Base-by-base conservation (phyloP, 2,797 vertebrate species). In the Simalia tracyae region DNA sequence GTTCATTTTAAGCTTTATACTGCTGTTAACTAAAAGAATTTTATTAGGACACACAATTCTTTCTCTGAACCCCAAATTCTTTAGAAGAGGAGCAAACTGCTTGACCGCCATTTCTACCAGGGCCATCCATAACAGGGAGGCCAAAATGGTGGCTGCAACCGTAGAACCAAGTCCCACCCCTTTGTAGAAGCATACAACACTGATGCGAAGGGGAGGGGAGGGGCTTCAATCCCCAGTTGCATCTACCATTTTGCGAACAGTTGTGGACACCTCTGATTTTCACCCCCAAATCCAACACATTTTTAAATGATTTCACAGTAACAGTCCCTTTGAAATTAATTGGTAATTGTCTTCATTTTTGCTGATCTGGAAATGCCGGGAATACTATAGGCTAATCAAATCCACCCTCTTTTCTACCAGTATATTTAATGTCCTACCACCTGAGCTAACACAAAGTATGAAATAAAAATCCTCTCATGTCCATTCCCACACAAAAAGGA, bases 31-130 rank as follows among this genome's bases (percentile, higher is more conserved):
- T 89, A 90, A 12, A 2, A n/a, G 63, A 94, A 94, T 91, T 96
- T 94, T 95, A 95, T 95, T 60, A 57, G 59, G 24, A 2, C 68
- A 81, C 31, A 31, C 42, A 60, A 89, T 57, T 95, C 91, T 92
- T 94, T 2, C 94, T 90, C 94, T 42, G n/a, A 63, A 94, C 68
- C 94, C 89, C 86, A 31, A 86, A 91, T 94, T 92, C 64, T 95
- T 68, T 72, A 42, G 50, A 66, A 92, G 59, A 5, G 91, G 90
- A 31, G 3, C 42, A 22, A 81, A 81, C 36, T 81, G 19, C 46
- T 50, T 50, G 46, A 50, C 46, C 46, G 0, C 4, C 46, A 50
- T 50, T 81, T 46, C 8, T 24, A 46, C 72, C 8, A 24, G 72
- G 42, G 8, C 72, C 36, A 81, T 81, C 19, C 19, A 36, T 72